Evolutionary conservation across 2,797 vertebrate genomes (phyloP).

Genomic region (Diglossa cyanea): DNA sequence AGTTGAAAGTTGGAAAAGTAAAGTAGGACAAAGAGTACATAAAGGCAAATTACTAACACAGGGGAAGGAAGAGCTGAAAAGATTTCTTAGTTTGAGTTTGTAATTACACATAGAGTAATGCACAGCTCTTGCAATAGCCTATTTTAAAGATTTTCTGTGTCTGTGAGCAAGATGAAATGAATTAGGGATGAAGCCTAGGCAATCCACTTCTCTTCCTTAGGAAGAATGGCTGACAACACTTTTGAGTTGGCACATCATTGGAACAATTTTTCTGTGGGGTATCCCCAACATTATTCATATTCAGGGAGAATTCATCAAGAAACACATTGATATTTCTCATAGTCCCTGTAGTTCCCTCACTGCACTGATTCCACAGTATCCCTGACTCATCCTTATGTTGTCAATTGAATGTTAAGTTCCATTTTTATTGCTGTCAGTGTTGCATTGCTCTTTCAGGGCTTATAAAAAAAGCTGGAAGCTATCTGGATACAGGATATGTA

Average conservation of each 20-base stretch:
- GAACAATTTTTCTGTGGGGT: not conserved
- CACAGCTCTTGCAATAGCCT: not conserved
- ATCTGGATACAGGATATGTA: not conserved
- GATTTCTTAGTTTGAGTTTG: not conserved
- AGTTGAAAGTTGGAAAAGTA: not conserved
- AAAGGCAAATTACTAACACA: not conserved
- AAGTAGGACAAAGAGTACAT: not conserved
- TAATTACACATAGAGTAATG: not conserved
- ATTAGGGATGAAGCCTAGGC: not conserved
- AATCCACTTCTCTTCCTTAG: not conserved
- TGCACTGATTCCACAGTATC: not conserved
- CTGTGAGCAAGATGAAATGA: not conserved
- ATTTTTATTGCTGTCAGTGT: not conserved
- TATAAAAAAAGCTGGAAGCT: not conserved
- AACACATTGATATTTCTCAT: not conserved
- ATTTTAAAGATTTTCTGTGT: not conserved
- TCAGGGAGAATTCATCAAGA: not conserved
- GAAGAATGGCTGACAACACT: not conserved
- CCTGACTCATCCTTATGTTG: not conserved
- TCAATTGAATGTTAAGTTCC: not conserved
- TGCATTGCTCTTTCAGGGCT: not conserved
- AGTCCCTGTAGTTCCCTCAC: not conserved
- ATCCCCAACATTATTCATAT: not conserved
- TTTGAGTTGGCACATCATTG: not conserved
- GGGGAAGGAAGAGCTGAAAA: not conserved